These are phyloP conservation scores for Sebastes itinus DNA, from an alignment of 2,797 vertebrate species.

Conservation along the genomic window DNA sequence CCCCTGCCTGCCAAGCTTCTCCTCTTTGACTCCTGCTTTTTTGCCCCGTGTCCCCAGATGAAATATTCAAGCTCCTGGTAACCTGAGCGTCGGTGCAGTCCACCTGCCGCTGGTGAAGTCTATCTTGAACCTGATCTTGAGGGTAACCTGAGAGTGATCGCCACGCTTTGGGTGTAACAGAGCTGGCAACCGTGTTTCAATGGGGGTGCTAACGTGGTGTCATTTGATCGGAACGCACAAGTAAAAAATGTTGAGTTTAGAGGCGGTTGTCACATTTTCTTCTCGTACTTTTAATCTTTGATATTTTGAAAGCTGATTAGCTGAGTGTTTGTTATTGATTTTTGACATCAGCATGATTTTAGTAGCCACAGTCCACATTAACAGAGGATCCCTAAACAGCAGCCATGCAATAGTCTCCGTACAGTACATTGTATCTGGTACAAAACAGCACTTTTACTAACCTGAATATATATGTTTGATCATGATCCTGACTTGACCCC, in stretches of 20 bases:
- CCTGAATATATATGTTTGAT: background rate
- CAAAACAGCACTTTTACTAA: background rate
- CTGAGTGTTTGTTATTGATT: background rate
- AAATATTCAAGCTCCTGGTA: slow-evolving; percentile 77
- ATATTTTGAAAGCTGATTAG: background rate
- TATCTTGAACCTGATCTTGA: slow-evolving; percentile 63
- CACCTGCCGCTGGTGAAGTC: slow-evolving; percentile 53
- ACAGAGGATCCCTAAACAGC: background rate
- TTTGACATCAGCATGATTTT: background rate
- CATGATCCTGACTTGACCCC: background rate
- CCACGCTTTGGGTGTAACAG: slow-evolving; percentile 56
- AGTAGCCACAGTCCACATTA: background rate
- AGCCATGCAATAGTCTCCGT: background rate
- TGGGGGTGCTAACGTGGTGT: background rate
- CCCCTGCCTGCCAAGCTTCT: background rate
- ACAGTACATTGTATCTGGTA: no score
- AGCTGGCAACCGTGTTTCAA: slow-evolving; percentile 19
- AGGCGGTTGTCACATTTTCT: background rate
- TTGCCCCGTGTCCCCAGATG: slow-evolving; percentile 48
- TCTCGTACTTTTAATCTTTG: background rate
- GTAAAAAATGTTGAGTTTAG: slow-evolving; percentile 17
- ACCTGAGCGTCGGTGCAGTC: slow-evolving; percentile 45
- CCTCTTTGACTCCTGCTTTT: slow-evolving; percentile 61
- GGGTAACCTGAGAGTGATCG: slow-evolving; percentile 64
- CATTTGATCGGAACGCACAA: slow-evolving; percentile 18